Evolutionary conservation across 1,140 invertebrate species (phyloP), one percentile per base, ranked within the genome.

Genomic region (Zaprionus camerounensis): DNA sequence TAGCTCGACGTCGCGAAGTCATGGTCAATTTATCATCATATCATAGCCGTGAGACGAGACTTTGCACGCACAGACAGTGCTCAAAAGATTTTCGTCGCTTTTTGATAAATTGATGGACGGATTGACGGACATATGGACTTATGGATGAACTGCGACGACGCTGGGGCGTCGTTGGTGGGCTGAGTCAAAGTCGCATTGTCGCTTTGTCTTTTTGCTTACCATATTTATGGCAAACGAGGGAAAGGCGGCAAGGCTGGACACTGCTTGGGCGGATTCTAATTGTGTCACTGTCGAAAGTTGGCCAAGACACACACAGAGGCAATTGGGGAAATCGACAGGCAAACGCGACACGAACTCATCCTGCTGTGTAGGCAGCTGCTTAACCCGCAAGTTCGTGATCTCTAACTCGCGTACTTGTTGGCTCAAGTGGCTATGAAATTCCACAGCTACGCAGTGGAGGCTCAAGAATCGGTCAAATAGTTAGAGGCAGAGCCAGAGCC

Each of bases 21-120:
- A 90, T 63, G 85, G 85, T 90, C 81, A 90, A 90, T 90, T 90
- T 90, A 90, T 90, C 85, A 90, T 90, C n/a, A 46, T 46, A 46
- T 46, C n/a, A 46, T 7, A 46, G 38, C 15, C 38, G 38, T 15
- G 38, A 41, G 41, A 79, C 28, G 15, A 59, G 57, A 66, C 68
- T 82, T 57, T 69, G 71, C 58, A 44, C 24, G 41, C 38, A 28
- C 5, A 9, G 59, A 9, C n/a, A 28, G 38, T 15, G 34, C 44
- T 44, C 20, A 24, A 36, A 28, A 56, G 22, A 15, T 31, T 49
- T 34, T 57, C 31, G 28, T 17, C 62, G 34, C 34, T 51, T 65
- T 61, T 57, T 87, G 84, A 87, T 74, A 87, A 87, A 87, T 88
- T 81, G 84, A 75, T 69, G 71, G 46, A 41, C 15, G 13, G 5